These are phyloP conservation scores for Acronicta alni DNA, from an alignment of 2,888 invertebrate genomes.

Conservation along the genomic window DNA sequence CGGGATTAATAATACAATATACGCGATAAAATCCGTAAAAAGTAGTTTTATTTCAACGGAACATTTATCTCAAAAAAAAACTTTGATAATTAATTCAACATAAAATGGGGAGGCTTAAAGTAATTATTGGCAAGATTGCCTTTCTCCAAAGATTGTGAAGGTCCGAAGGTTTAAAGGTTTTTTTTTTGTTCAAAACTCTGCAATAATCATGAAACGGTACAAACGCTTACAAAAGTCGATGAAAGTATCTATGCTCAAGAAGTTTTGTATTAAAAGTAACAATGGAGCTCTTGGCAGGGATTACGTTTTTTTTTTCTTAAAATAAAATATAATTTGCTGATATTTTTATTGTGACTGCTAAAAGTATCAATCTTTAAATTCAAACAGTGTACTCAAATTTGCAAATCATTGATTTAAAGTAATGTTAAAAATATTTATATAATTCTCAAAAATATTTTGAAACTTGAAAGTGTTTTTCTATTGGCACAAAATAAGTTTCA, in stretches of 20 bases:
- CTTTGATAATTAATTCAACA: slow-evolving; percentile 23
- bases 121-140: slow-evolving; percentile 27
- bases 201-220: slow-evolving; percentile 36
- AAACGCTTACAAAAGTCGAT: slow-evolving; percentile 18
- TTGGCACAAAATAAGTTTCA: too few species aligned
- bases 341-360: too few species aligned
- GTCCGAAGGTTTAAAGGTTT: slow-evolving; percentile 9
- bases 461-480: too few species aligned
- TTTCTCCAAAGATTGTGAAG: slow-evolving; percentile 19
- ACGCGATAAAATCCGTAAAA: too few species aligned
- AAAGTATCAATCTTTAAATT: too few species aligned
- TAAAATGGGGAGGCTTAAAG: slow-evolving; percentile 14
- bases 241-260: slow-evolving; percentile 13
- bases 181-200: slow-evolving; percentile 28
- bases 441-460: too few species aligned
- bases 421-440: too few species aligned
- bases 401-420: too few species aligned
- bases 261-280: slow-evolving; percentile 8
- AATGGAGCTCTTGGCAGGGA: slow-evolving; percentile 1
- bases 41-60: too few species aligned
- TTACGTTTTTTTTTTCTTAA: neutral
- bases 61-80: slow-evolving; percentile 5
- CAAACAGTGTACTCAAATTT: too few species aligned
- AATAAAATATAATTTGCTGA: neutral
- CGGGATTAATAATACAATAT: too few species aligned